Percentiles rank a stretch among this genome's conserved stretches.
Evolutionary conservation across 2,113 vertebrate species (phyloP).

Genomic region (Hydrolagus affinis): DNA sequence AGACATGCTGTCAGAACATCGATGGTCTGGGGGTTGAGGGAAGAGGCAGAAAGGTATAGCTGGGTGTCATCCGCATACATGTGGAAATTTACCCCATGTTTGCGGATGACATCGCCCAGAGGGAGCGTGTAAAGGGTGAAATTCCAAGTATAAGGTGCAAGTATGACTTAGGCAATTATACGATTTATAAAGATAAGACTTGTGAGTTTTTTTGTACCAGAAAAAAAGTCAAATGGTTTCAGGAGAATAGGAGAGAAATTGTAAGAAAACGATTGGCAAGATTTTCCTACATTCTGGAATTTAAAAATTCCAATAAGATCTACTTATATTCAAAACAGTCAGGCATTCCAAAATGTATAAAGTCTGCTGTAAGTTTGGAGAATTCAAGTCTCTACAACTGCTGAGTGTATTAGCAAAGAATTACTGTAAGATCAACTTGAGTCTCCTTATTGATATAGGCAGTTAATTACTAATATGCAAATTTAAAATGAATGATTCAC

Average conservation of each 20-base stretch:
- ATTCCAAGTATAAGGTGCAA: too few species aligned
- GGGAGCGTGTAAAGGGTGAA: too few species aligned
- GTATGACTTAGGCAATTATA: too few species aligned
- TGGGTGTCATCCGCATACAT: too few species aligned
- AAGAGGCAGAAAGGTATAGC: too few species aligned
- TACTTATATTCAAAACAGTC: background rate
- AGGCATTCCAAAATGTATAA: background rate
- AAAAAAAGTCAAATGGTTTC: constrained; percentile 41
- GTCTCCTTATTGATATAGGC: background rate
- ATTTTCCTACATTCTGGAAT: background rate
- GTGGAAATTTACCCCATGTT: too few species aligned
- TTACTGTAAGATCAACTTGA: background rate
- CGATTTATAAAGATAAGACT: too few species aligned
- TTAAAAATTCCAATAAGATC: background rate
- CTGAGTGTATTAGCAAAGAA: background rate
- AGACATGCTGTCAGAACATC: too few species aligned
- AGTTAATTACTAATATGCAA: background rate
- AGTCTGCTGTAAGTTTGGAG: background rate
- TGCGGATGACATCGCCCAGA: too few species aligned
- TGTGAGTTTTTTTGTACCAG: too few species aligned
- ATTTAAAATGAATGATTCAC: background rate
- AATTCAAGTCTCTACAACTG: background rate
- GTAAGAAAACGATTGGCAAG: constrained; percentile 38
- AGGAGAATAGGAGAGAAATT: constrained; percentile 35
- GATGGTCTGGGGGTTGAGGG: too few species aligned